These are phyloP conservation scores for Myotis planiceps DNA, from an alignment of 2,797 vertebrate species.

Conservation along the genomic window DNA sequence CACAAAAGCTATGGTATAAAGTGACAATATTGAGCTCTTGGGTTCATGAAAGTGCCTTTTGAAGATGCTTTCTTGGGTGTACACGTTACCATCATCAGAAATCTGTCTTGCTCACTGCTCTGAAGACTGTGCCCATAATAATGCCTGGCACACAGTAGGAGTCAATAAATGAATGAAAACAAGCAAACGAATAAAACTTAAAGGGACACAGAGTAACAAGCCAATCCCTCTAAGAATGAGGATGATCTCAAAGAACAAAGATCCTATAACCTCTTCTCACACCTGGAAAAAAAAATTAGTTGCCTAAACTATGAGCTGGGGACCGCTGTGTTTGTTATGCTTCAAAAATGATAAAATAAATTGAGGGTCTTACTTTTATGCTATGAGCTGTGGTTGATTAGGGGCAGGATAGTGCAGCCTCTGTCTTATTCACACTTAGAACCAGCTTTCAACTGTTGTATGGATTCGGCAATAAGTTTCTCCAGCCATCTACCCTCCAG, in stretches of 20 bases:
- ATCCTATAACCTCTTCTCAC: not conserved
- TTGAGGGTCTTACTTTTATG: not conserved
- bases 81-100: not conserved
- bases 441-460: not conserved
- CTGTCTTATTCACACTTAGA: not conserved
- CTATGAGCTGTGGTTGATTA: not conserved
- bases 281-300: not conserved
- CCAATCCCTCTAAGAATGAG: not conserved
- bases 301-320: not conserved
- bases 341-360: constrained; percentile 14
- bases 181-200: not conserved
- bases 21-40: not conserved
- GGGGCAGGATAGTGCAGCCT: not conserved
- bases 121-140: not conserved
- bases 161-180: not conserved
- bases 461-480: not conserved
- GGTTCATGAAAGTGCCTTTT: not conserved
- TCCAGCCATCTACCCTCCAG: not conserved
- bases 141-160: not conserved
- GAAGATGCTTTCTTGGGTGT: not conserved
- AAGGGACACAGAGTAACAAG: not conserved
- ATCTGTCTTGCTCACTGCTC: not conserved
- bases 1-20: not conserved
- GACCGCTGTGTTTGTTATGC: not conserved
- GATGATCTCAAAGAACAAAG: not conserved